phyloP scores from a whole-genome alignment of 2,113 vertebrate genomes.

The Mobula hypostoma region DNA sequence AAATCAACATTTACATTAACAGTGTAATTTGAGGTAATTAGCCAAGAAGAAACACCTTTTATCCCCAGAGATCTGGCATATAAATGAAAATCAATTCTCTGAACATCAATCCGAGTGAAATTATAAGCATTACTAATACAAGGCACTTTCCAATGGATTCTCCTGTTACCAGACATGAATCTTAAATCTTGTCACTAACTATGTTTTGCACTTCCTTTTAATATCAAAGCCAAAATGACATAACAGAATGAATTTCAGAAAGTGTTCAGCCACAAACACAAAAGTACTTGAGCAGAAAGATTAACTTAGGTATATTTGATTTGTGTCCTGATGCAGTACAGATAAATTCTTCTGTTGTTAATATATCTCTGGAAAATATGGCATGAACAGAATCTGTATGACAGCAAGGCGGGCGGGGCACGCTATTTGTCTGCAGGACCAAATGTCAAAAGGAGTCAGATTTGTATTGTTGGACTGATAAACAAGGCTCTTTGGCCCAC shows the following conservation, averaged over 20 bases:
- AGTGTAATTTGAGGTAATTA: not conserved
- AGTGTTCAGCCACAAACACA: not conserved
- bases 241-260: constrained; percentile 1
- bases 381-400: not conserved
- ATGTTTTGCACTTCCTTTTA: not conserved
- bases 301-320: not conserved
- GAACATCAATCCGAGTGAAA: not conserved
- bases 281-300: not conserved
- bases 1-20: not conserved
- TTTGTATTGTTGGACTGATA: not conserved
- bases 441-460: not conserved
- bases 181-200: not conserved
- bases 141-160: not conserved
- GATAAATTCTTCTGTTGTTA: not conserved
- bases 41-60: not conserved
- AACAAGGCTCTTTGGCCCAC: not conserved
- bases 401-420: not conserved
- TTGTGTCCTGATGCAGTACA: not conserved
- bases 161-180: constrained; percentile 5
- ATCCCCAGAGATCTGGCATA: not conserved
- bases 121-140: not conserved
- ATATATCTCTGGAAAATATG: not conserved
- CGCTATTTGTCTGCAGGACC: not conserved
- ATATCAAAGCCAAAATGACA: not conserved
- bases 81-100: constrained; percentile 1